These are phyloP conservation scores for Drosophila macrospina DNA, from an alignment of 2,888 invertebrate genomes.

Conservation along the genomic window DNA sequence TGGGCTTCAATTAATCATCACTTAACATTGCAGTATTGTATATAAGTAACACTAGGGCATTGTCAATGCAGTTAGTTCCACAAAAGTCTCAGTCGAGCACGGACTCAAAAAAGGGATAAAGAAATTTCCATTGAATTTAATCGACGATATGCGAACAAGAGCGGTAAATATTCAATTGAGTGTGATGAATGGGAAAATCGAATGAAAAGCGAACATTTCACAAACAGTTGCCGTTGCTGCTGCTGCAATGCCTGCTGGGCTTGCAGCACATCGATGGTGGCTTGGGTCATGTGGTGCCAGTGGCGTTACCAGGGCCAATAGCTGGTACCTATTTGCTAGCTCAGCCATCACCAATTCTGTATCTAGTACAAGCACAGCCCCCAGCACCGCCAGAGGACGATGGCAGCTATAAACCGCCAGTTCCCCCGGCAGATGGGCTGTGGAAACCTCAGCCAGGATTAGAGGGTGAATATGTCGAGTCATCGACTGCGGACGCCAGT, in stretches of 20 bases:
- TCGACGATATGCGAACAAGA: conserved; percentile 44
- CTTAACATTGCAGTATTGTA: conserved; percentile 26
- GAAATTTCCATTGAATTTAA: conserved; percentile 9
- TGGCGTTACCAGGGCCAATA: conserved; percentile 32
- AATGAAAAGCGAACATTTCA: conserved; percentile 5
- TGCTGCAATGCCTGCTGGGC: conserved; percentile 47
- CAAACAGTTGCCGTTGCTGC: conserved; percentile 42
- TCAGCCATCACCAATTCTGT: conserved; percentile 36
- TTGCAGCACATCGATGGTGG: conserved; percentile 32
- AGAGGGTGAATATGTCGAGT: conserved; percentile 53
- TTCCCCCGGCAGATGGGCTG: conserved; percentile 51
- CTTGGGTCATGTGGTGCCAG: conserved; percentile 54
- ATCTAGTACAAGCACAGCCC: conserved; percentile 46
- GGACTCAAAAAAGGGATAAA: conserved; percentile 37
- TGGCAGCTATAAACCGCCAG: conserved; percentile 62
- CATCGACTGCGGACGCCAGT: conserved; percentile 16
- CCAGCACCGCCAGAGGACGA: conserved; percentile 50
- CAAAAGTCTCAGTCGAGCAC: conserved; percentile 33
- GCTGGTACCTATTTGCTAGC: conserved; percentile 59
- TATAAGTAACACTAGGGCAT: conserved; percentile 67
- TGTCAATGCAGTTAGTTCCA: conserved; percentile 58
- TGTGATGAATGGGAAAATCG: not conserved
- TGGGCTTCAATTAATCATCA: conserved; percentile 53
- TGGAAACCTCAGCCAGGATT: conserved; percentile 59
- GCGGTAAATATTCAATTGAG: conserved; percentile 49